phyloP scores from a whole-genome alignment of 2,113 vertebrate genomes.

The Ovis aries region ARS-UI_Ramb_v3.0 NC_056062.1:79180001-79180500 shows the following conservation, averaged over 20 bases:
- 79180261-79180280: background rate
- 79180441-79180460: background rate
- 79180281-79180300: background rate
- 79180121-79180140: background rate
- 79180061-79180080: background rate
- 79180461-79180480: background rate
- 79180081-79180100: background rate
- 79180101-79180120: background rate
- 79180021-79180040: background rate
- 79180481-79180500: background rate
- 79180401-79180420: background rate
- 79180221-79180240: background rate
- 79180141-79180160: background rate
- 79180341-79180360: background rate
- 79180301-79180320: background rate
- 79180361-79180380: background rate
- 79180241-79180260: background rate
- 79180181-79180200: background rate
- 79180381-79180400: background rate
- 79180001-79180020: background rate
- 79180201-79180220: background rate
- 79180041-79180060: background rate
- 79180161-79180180: background rate
- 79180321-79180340: background rate
- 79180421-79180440: background rate